Conservation (phyloP, 2,113 vertebrate genomes). For the Neolamprologus kungweensis region DNA sequence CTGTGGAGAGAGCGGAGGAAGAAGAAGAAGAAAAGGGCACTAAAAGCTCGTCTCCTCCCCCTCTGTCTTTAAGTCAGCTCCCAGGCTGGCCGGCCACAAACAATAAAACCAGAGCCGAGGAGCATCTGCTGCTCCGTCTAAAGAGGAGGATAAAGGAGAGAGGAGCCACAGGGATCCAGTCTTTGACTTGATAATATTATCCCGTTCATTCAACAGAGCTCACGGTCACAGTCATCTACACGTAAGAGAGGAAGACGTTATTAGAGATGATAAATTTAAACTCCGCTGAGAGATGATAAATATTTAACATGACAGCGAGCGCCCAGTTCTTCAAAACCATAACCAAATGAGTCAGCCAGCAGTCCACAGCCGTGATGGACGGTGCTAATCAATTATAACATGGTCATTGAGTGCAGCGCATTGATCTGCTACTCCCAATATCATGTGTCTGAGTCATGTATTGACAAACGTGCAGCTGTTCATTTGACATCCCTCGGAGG, state of each 20-base stretch:
- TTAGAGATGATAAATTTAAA: background rate
- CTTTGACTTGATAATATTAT: conserved; percentile 45
- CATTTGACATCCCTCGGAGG: conserved; percentile 30
- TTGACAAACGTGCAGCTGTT: conserved; percentile 23
- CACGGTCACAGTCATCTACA: conserved; percentile 1
- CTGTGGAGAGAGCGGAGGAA: conserved; percentile 1
- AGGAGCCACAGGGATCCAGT: conserved; percentile 21
- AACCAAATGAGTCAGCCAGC: background rate
- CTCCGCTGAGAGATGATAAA: background rate
- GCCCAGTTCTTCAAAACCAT: background rate
- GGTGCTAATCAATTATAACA: conserved; percentile 36
- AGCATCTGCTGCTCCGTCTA: conserved; percentile 62
- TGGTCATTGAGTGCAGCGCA: conserved; percentile 11
- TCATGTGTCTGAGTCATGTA: conserved; percentile 20
- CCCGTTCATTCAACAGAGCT: background rate
- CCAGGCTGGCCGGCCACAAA: conserved; percentile 22
- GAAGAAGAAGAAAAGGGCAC: background rate
- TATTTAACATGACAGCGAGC: background rate
- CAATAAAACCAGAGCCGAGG: conserved; percentile 52
- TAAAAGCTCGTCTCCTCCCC: conserved; percentile 39
- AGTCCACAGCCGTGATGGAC: background rate
- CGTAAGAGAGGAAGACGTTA: background rate
- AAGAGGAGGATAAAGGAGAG: conserved; percentile 34
- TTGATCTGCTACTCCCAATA: conserved; percentile 45
- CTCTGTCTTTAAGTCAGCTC: conserved; percentile 34